Base-by-base conservation (phyloP, 2,888 invertebrate genomes). In the Brenthis ino region DNA sequence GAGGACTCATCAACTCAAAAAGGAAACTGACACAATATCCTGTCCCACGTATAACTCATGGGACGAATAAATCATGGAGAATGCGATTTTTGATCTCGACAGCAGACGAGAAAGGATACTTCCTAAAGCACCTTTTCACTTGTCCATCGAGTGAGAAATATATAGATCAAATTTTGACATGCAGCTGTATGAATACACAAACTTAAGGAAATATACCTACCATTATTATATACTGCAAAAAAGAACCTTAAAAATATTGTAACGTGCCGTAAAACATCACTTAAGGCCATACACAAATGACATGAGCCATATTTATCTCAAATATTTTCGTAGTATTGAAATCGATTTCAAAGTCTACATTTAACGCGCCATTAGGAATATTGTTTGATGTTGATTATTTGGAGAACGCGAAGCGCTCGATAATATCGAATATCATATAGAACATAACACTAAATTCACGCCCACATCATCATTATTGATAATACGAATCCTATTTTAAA, bases 131-230 rank as follows among this genome's bases (percentile, higher is more conserved):
- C 57, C 68, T 67, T 73, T 72, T 63, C 72, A 73, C 64, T 71
- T 65, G 75, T 75, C 75, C 66, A 55, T 71, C 73, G 67, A 63
- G 69, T 48, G 65, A 71, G 70, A 67, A 69, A 73, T 72, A 70
- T 70, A 71, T 75, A 72, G 68, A 72, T 76, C 74, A 70, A 63
- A 48, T 56, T 43, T 28, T 65, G 73, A 74, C 71, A 68, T 64
- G 68, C 64, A 70, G 79, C 80, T 77, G 77, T 75, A 68, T 72
- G 73, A 57, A 66, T 63, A 63, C 63, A 66, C 33, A 69, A 43
- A 69, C 54, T 20, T 48, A 69, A 47, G n/a, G 37, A 16, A 63
- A 14, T 3, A n/a, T n/a, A 11, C 13, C 12, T 48, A 28, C 47
- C 50, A 8, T 51, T 33, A 63, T 37, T 16, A 43, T 43, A 37